These are phyloP conservation scores for Pseudorhombus dupliciocellatus DNA, from an alignment of 2,113 vertebrate genomes.

Conservation along the genomic window DNA sequence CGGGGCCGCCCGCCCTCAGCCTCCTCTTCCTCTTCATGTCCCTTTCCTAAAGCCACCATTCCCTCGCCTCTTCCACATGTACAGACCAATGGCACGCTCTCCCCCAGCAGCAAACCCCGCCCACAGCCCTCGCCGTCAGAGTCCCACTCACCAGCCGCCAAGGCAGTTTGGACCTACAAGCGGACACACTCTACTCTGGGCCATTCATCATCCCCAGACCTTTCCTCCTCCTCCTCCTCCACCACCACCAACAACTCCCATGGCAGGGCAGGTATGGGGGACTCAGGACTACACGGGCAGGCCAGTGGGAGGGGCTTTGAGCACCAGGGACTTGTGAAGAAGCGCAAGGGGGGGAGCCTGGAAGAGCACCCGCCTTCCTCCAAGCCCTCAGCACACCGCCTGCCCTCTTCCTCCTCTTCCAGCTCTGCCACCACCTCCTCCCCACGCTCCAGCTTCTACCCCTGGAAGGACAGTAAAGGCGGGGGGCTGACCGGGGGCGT, in stretches of 20 bases:
- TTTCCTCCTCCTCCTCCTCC: conserved; percentile 44
- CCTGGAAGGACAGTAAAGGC: conserved; percentile 84
- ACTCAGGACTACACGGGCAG: conserved; percentile 76
- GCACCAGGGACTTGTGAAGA: conserved; percentile 87
- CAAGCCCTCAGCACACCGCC: conserved; percentile 76
- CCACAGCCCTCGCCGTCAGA: conserved; percentile 68
- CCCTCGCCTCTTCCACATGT: conserved; percentile 74
- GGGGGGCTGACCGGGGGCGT: conserved; percentile 78
- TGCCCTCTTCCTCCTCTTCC: conserved; percentile 81
- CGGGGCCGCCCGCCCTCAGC: conserved; percentile 75
- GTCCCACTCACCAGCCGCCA: conserved; percentile 66
- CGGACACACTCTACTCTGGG: conserved; percentile 68
- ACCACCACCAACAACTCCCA: conserved; percentile 70
- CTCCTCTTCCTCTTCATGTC: conserved; percentile 21
- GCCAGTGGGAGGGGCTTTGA: conserved; percentile 74
- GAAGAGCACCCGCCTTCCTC: conserved; percentile 78
- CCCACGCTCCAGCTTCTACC: conserved; percentile 76
- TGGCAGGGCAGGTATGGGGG: conserved; percentile 63
- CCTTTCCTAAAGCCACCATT: conserved; percentile 64
- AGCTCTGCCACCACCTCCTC: conserved; percentile 78
- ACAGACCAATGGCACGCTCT: conserved; percentile 85
- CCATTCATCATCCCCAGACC: conserved; percentile 73
- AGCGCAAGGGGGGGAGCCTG: conserved; percentile 80
- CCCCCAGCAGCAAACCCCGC: conserved; percentile 73
- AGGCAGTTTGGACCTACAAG: conserved; percentile 75